These are phyloP conservation scores for Caenorhabditis wallacei DNA, from an alignment of 2,888 invertebrate genomes.

Conservation along the genomic window DNA sequence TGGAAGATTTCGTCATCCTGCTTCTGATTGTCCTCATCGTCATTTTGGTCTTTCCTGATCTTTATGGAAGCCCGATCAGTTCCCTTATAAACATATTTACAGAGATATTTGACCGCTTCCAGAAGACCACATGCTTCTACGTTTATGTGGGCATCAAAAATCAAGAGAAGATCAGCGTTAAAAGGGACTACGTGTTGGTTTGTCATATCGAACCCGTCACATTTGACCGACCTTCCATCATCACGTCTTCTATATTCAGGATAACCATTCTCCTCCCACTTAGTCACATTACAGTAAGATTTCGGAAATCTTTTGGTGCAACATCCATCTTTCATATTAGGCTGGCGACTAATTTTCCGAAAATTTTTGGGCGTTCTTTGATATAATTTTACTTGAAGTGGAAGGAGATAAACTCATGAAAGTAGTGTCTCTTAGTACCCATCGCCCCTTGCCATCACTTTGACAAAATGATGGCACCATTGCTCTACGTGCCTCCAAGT, in stretches of 20 bases:
- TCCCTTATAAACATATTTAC: conserved; percentile 36
- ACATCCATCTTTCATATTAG: conserved; percentile 78
- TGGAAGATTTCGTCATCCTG: conserved; percentile 55
- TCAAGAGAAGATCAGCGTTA: conserved; percentile 73
- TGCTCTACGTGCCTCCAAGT: too few relatives aligned
- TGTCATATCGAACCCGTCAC: background rate
- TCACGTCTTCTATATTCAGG: conserved; percentile 81
- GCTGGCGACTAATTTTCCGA: too few relatives aligned
- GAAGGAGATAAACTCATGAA: too few relatives aligned
- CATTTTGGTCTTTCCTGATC: background rate
- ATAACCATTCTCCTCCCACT: conserved; percentile 82
- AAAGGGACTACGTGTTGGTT: conserved; percentile 84
- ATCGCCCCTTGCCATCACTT: too few relatives aligned
- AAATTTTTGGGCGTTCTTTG: too few relatives aligned
- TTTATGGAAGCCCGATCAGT: background rate
- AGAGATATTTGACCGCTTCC: conserved; percentile 54
- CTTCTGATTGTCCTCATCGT: background rate
- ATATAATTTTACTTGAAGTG: too few relatives aligned
- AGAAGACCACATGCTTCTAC: conserved; percentile 79
- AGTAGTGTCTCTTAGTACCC: too few relatives aligned
- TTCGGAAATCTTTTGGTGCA: conserved; percentile 84
- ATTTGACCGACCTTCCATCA: conserved; percentile 64
- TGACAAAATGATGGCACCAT: too few relatives aligned
- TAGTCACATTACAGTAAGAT: conserved; percentile 77
- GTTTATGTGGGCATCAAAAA: conserved; percentile 70